Percentiles rank a stretch among this genome's conserved stretches.
phyloP scores from a whole-genome alignment of 2,888 invertebrate genomes.

The Monopis laevigella region DNA sequence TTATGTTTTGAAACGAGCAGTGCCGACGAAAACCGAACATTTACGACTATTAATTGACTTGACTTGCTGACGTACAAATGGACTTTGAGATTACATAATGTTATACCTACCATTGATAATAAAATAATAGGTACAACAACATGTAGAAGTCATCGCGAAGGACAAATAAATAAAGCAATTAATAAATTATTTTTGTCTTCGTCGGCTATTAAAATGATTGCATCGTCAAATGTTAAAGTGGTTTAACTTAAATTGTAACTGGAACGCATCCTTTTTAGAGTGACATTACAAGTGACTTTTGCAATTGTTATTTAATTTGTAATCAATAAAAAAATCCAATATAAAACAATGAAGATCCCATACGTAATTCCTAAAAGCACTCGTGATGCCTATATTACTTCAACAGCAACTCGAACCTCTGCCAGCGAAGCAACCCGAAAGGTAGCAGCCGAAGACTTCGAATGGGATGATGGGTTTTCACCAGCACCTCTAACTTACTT shows the following conservation, averaged over 20 bases:
- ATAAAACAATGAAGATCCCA: constrained; percentile 46
- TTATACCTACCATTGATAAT: neutral
- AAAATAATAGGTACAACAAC: neutral
- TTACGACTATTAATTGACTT: constrained; percentile 1
- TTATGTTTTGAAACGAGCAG: constrained; percentile 7
- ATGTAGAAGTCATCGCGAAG: neutral
- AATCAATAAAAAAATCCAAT: no score
- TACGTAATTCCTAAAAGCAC: constrained; percentile 43
- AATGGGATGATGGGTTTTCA: constrained; percentile 48
- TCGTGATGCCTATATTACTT: constrained; percentile 37
- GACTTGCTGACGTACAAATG: no score
- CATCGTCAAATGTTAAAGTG: no score
- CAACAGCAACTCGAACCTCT: constrained; percentile 32
- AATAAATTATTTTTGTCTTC: no score
- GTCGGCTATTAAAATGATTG: no score
- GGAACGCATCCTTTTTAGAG: no score
- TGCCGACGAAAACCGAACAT: constrained; percentile 8
- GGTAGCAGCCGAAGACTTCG: constrained; percentile 48
- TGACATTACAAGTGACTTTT: no score
- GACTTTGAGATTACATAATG: neutral
- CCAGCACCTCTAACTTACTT: constrained; percentile 48
- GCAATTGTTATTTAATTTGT: no score
- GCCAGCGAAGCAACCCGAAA: constrained; percentile 35
- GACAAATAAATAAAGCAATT: neutral
- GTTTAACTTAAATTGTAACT: no score